phyloP scores from a whole-genome alignment of 2,888 invertebrate genomes.

The Troides aeacus region DNA sequence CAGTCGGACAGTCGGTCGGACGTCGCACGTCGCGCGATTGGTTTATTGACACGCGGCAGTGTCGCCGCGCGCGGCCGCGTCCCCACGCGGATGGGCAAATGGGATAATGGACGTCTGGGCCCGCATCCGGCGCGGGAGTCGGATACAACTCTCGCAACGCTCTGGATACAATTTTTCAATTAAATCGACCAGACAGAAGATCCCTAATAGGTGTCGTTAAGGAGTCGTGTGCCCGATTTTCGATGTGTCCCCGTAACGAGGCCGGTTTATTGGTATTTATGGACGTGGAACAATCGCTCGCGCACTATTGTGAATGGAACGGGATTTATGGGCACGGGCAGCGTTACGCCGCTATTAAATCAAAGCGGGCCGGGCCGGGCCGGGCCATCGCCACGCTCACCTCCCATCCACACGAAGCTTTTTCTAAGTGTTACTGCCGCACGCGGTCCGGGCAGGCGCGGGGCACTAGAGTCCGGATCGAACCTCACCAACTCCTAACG shows the following conservation, averaged over 20 bases:
- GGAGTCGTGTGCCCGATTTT: constrained; percentile 80
- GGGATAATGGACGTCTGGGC: constrained; percentile 79
- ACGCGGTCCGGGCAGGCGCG: constrained; percentile 56
- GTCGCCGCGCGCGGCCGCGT: constrained; percentile 45
- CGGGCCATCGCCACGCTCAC: constrained; percentile 36
- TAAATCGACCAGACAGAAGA: constrained; percentile 78
- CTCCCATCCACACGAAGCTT: constrained; percentile 64
- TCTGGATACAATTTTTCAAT: constrained; percentile 80
- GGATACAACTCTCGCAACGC: constrained; percentile 77
- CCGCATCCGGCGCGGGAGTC: constrained; percentile 78
- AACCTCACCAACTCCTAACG: constrained; percentile 65
- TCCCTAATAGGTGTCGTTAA: constrained; percentile 80
- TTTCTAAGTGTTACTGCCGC: constrained; percentile 74
- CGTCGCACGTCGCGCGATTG: constrained; percentile 43
- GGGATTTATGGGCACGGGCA: too few relatives aligned
- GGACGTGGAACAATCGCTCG: constrained; percentile 66
- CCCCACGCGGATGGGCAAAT: constrained; percentile 79
- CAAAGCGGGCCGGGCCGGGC: constrained; percentile 43
- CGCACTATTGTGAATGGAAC: constrained; percentile 9
- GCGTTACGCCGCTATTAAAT: constrained; percentile 52
- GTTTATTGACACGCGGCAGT: constrained; percentile 69
- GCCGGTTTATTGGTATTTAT: constrained; percentile 78
- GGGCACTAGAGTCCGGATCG: constrained; percentile 73
- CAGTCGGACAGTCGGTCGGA: too few relatives aligned
- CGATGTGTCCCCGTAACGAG: constrained; percentile 77